Evolutionary conservation across 2,113 vertebrate species (phyloP).

Genomic region (Alethe diademata): DNA sequence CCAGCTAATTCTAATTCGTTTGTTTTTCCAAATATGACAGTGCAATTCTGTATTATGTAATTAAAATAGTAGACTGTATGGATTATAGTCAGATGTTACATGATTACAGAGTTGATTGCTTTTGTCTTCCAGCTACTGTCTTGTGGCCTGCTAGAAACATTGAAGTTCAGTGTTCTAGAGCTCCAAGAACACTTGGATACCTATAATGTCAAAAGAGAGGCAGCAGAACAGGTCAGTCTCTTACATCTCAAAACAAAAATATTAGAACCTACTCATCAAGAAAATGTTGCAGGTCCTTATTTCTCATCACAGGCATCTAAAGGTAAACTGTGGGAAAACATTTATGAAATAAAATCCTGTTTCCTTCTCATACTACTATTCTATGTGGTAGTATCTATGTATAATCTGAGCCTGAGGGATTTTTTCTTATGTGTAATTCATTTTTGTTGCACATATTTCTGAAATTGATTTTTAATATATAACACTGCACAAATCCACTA

Average conservation of each 20-base stretch:
- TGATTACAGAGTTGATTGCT: not conserved
- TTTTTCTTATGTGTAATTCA: not conserved
- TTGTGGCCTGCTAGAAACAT: constrained; percentile 91
- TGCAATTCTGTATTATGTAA: not conserved
- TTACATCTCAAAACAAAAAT: not conserved
- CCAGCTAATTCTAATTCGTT: not conserved
- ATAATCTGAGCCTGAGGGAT: not conserved
- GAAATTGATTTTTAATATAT: not conserved
- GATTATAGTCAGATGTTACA: not conserved
- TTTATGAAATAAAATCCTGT: not conserved
- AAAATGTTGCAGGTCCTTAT: not conserved
- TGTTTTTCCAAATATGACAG: not conserved
- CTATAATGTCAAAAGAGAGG: constrained; percentile 91
- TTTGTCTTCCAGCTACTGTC: constrained; percentile 85
- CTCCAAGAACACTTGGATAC: constrained; percentile 98
- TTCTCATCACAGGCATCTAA: not conserved
- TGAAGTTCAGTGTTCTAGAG: constrained; percentile 97
- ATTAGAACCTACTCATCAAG: not conserved
- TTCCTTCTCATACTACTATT: not conserved
- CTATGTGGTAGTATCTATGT: not conserved
- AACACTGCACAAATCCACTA: not conserved
- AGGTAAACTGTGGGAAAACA: not conserved
- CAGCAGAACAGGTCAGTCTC: constrained; percentile 87
- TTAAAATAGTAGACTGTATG: not conserved
- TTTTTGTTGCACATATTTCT: not conserved